Evolutionary conservation across 1,140 invertebrate species (phyloP).

Genomic region (Drosophila takahashii): DNA sequence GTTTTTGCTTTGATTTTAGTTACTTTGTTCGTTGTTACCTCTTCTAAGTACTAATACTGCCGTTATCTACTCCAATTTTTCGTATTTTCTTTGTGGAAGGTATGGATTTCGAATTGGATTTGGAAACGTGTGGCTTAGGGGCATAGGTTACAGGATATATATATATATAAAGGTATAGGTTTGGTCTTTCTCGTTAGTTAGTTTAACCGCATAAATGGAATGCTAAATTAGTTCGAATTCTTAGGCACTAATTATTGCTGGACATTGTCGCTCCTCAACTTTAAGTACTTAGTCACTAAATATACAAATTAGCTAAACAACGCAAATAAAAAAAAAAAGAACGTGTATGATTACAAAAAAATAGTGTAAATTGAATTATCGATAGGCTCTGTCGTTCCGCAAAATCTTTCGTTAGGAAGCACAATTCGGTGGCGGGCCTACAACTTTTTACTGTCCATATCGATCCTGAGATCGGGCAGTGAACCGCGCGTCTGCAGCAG

Average conservation of each 20-base stretch:
- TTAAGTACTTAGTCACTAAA: conserved; percentile 72
- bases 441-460: conserved; percentile 83
- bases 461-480: conserved; percentile 85
- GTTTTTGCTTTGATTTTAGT: background rate
- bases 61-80: conserved; percentile 17
- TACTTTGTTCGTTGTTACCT: conserved; percentile 29
- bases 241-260: conserved; percentile 64
- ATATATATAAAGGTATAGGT: conserved; percentile 8
- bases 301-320: conserved; percentile 65
- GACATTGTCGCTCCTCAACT: conserved; percentile 38
- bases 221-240: conserved; percentile 57
- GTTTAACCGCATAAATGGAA: conserved; percentile 58
- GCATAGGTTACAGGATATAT: background rate
- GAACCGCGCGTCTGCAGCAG: conserved; percentile 85
- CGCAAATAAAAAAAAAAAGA: conserved; percentile 44
- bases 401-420: conserved; percentile 40
- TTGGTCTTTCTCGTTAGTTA: conserved; percentile 29
- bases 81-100: background rate
- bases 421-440: conserved; percentile 37
- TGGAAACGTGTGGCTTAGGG: conserved; percentile 9
- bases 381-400: conserved; percentile 8
- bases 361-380: conserved; percentile 12
- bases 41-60: conserved; percentile 62
- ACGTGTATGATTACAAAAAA: conserved; percentile 31
- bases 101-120: conserved; percentile 11